Base-by-base conservation (phyloP, 1,140 invertebrate species). In the Periplaneta americana region DNA sequence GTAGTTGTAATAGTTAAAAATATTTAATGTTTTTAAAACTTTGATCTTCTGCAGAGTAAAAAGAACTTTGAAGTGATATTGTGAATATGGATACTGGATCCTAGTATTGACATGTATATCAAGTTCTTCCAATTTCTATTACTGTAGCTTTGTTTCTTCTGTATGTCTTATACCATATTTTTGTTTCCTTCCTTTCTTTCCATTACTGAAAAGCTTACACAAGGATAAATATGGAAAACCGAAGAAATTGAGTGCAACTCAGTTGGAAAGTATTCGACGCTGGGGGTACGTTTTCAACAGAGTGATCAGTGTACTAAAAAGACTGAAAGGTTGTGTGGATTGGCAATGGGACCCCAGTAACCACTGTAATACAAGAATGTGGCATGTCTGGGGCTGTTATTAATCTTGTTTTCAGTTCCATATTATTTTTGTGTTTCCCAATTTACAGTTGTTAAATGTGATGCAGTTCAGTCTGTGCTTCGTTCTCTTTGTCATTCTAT, bases 151-250 rank as follows among this genome's bases (percentile, higher is more conserved):
- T 82, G 78, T 83, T 75, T 83, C 78, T 82, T 66, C 1, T 66
- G 48, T 66, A 28, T 66, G 48, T 66, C 48, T 66, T 66, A 66
- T 66, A 66, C 48, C 48, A 66, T 66, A 66, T 66, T 66, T 15
- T 66, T 66, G 48, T 79, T 37, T 78, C 75, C 57, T 79, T 83
- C 82, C 82, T 81, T 34, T 80, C 78, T 36, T 80, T 78, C 57
- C 39, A 88, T 91, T 93, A 92, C 90, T 92, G 90, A 91, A 91
- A 95, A 95, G 95, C 94, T 92, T 94, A 91, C 94, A 95, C 93
- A 95, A 95, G 94, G 95, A 96, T 92, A 95, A 93, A 90, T 93
- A 94, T 90, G 94, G 94, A 91, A 95, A 95, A 90, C 93, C 94
- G 90, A 95, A 94, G 93, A 94, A 93, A 91, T 92, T 96, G 91